phyloP scores from a whole-genome alignment of 2,797 vertebrate species.

The Melanogrammus aeglefinus region DNA sequence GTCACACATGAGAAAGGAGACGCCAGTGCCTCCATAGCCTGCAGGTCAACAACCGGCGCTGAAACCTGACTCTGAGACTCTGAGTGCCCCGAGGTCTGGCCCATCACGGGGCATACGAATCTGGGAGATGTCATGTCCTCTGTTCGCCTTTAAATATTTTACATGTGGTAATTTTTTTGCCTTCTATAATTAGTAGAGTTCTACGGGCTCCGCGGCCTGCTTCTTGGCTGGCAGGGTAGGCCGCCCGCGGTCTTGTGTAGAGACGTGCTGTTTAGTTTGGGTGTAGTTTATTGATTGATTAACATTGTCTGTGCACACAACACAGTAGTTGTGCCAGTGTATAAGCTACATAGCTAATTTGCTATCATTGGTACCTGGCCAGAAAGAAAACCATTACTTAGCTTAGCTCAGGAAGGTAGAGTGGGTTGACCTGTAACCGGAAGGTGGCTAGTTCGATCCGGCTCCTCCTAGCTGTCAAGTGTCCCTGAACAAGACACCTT shows the following conservation, averaged over 20 bases:
- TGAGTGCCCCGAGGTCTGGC: conserved; percentile 32
- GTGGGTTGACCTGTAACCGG: too few relatives aligned
- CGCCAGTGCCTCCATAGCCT: background rate
- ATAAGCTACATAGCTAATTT: too few relatives aligned
- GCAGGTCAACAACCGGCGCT: background rate
- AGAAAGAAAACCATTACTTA: too few relatives aligned
- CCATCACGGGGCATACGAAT: conserved; percentile 44
- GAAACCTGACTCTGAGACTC: background rate
- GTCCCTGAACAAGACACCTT: too few relatives aligned
- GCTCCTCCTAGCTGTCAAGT: too few relatives aligned
- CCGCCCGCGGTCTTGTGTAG: conserved; percentile 27
- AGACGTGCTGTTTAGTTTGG: conserved; percentile 3
- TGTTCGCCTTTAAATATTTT: conserved; percentile 52
- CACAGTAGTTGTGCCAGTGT: too few relatives aligned
- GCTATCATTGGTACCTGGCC: too few relatives aligned
- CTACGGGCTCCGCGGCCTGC: conserved; percentile 33
- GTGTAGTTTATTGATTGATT: too few relatives aligned
- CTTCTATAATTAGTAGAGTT: conserved; percentile 55
- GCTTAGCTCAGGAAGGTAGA: too few relatives aligned
- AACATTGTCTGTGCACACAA: too few relatives aligned
- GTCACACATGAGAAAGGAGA: background rate
- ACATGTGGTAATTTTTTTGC: conserved; percentile 49
- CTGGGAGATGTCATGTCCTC: conserved; percentile 31
- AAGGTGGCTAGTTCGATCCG: too few relatives aligned
- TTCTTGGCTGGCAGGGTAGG: conserved; percentile 11